phyloP scores from a whole-genome alignment of 2,113 vertebrate species.

The Rattus norvegicus region DNA sequence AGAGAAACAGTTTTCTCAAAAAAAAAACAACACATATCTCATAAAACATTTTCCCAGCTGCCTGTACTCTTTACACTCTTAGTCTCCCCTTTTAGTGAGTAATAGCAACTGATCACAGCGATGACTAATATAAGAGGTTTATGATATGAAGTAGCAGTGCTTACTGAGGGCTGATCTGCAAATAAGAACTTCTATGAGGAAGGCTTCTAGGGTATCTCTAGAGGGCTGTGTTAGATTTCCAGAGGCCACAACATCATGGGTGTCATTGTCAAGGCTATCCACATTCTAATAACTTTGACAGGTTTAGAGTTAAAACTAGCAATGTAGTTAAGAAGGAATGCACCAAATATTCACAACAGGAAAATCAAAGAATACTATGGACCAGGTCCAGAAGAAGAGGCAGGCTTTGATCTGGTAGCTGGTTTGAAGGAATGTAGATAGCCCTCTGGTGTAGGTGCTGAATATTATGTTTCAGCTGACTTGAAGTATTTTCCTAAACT shows the following conservation, averaged over 20 bases:
- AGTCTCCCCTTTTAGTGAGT: too few relatives aligned
- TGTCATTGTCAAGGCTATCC: neutral
- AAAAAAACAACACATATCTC: neutral
- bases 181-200: neutral
- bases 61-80: too few relatives aligned
- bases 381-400: neutral
- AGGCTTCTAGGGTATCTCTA: neutral
- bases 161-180: neutral
- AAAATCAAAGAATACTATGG: too few relatives aligned
- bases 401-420: neutral
- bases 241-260: neutral
- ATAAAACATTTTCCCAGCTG: neutral
- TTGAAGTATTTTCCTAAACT: neutral
- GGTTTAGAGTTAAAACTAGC: neutral
- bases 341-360: neutral
- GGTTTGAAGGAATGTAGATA: neutral
- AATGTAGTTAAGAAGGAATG: neutral
- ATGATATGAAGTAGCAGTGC: neutral
- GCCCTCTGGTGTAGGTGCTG: neutral
- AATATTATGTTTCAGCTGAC: neutral
- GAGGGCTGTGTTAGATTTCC: neutral
- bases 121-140: neutral
- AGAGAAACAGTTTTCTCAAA: neutral
- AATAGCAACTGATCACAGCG: neutral
- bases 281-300: neutral